Conservation (phyloP, 2,888 invertebrate genomes). For the Heliconius sara region DNA sequence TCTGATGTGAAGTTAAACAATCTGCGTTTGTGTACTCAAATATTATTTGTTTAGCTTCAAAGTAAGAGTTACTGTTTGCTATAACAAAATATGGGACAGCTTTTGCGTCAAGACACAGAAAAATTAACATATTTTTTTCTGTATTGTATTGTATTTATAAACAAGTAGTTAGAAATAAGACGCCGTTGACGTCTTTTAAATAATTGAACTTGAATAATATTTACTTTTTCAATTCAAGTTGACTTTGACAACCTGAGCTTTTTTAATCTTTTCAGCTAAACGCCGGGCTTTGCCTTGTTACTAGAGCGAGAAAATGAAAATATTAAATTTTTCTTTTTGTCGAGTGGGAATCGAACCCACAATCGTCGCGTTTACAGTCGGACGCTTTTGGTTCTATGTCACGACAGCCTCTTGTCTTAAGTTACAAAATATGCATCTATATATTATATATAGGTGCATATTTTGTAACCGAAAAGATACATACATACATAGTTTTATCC, state of each 20-base stretch:
- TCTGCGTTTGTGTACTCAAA: constrained; percentile 13
- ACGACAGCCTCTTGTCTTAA: no score
- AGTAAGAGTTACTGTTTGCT: constrained; percentile 32
- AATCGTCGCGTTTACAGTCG: no score
- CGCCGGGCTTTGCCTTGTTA: no score
- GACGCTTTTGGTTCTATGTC: no score
- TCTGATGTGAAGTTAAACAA: constrained; percentile 38
- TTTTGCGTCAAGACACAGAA: constrained; percentile 31
- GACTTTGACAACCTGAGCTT: not conserved
- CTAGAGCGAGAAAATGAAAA: no score
- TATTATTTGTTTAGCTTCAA: constrained; percentile 24
- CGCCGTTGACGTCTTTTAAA: constrained; percentile 21
- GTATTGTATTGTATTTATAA: not conserved
- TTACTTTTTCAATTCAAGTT: not conserved
- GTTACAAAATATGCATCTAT: no score
- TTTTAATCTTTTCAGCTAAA: no score
- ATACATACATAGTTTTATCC: no score
- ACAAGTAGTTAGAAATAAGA: not conserved
- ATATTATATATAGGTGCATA: no score
- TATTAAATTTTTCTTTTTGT: no score
- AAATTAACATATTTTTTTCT: constrained; percentile 11
- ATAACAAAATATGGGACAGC: constrained; percentile 25
- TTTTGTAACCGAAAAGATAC: no score
- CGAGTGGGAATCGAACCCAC: no score
- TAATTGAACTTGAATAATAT: not conserved